Percentiles rank a stretch among this genome's conserved stretches.
These are phyloP conservation scores for Brachionus koreanus DNA, from an alignment of 1,140 invertebrate species.

Conservation along the genomic window DNA sequence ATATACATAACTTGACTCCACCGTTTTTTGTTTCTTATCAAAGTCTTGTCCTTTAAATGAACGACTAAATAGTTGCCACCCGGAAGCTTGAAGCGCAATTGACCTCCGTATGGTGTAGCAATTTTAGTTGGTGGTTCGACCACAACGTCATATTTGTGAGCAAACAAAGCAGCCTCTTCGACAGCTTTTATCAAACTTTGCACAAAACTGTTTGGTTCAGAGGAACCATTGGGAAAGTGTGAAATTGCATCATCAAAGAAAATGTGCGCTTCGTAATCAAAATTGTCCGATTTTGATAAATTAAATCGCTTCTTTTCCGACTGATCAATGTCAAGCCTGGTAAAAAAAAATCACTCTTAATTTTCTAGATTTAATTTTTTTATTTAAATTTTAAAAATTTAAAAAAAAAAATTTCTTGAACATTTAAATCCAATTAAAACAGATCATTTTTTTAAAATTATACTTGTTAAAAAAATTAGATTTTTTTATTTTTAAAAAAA, in stretches of 20 bases:
- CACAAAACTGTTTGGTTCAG: slow-evolving; percentile 50
- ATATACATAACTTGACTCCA: slow-evolving; percentile 79
- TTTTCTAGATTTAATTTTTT: not conserved
- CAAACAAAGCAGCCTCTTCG: slow-evolving; percentile 50
- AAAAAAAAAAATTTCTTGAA: too few relatives aligned
- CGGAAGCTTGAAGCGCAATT: slow-evolving; percentile 57
- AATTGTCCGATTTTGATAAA: not conserved
- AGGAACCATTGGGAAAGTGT: slow-evolving; percentile 15
- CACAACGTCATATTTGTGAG: slow-evolving; percentile 46
- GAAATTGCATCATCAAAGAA: slow-evolving; percentile 42
- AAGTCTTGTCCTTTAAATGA: slow-evolving; percentile 59
- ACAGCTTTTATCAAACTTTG: slow-evolving; percentile 48
- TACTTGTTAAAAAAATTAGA: too few relatives aligned
- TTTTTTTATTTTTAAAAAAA: too few relatives aligned
- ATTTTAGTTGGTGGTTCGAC: slow-evolving; percentile 53
- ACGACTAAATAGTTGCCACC: slow-evolving; percentile 58
- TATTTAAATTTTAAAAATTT: too few relatives aligned
- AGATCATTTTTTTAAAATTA: too few relatives aligned
- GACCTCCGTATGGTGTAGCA: slow-evolving; percentile 59
- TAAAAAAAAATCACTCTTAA: not conserved
- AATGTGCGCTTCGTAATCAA: slow-evolving; percentile 41
- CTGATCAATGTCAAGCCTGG: slow-evolving; percentile 39
- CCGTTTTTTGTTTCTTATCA: slow-evolving; percentile 59
- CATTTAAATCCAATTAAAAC: too few relatives aligned
- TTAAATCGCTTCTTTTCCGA: not conserved